These are phyloP conservation scores for Campaea margaritaria DNA, from an alignment of 2,888 invertebrate species.

Conservation along the genomic window DNA sequence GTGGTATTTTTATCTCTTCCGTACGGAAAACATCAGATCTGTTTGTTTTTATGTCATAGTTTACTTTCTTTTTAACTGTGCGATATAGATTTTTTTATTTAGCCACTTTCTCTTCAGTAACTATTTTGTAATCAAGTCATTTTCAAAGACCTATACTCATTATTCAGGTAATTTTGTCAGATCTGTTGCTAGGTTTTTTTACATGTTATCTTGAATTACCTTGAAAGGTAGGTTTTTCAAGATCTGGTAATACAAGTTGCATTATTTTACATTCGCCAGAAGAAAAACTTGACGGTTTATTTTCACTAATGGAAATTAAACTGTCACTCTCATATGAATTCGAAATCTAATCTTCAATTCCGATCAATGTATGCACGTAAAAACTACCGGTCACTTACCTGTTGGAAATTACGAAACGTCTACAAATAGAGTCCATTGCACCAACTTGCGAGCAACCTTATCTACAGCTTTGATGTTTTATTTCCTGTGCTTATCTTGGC, in stretches of 20 bases:
- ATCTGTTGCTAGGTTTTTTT: too few species aligned
- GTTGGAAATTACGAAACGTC: constrained; percentile 47
- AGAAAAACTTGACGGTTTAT: not conserved
- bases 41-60: constrained; percentile 21
- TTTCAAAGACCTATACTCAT: not conserved
- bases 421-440: constrained; percentile 53
- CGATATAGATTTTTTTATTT: constrained; percentile 3
- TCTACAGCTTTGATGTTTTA: constrained; percentile 75
- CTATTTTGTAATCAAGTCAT: not conserved
- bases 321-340: constrained; percentile 2
- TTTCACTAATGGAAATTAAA: constrained; percentile 5
- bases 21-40: constrained; percentile 25
- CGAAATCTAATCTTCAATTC: constrained; percentile 16
- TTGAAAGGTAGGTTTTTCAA: not conserved
- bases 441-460: constrained; percentile 48
- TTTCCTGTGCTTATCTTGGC: constrained; percentile 73
- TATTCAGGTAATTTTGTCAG: not conserved
- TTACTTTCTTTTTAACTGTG: constrained; percentile 20
- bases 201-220: not conserved
- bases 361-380: constrained; percentile 19
- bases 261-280: not conserved
- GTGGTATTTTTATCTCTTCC: constrained; percentile 34
- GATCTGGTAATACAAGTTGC: not conserved
- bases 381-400: constrained; percentile 43
- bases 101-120: constrained; percentile 9